Conservation (phyloP, 2,113 vertebrate species). For the Amphiprion ocellaris region DNA sequence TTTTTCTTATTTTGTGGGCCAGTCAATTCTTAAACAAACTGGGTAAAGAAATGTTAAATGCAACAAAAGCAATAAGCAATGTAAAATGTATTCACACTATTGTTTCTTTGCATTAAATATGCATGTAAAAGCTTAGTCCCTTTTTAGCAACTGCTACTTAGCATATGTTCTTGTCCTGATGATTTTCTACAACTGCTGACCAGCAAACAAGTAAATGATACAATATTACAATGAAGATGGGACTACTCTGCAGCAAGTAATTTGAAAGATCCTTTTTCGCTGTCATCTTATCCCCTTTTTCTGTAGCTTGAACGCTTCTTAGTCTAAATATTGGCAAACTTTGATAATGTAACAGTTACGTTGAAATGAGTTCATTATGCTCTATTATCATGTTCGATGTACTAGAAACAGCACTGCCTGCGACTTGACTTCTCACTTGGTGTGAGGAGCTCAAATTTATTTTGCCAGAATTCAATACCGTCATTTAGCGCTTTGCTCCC, state of each 20-base stretch:
- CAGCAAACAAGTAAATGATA: conserved; percentile 1
- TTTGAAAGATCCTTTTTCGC: conserved; percentile 24
- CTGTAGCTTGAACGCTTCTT: conserved; percentile 2
- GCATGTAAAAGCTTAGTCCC: background rate
- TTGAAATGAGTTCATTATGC: conserved; percentile 68
- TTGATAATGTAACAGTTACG: conserved; percentile 56
- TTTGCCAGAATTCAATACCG: conserved; percentile 73
- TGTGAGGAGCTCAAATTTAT: conserved; percentile 67
- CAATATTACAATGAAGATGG: conserved; percentile 20
- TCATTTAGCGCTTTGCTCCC: conserved; percentile 73
- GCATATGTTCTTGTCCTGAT: background rate
- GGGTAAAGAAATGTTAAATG: conserved; percentile 3
- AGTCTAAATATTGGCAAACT: conserved; percentile 26
- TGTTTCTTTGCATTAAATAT: background rate
- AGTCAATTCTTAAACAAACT: background rate
- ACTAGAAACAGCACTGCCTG: conserved; percentile 47
- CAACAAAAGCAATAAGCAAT: background rate
- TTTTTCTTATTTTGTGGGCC: background rate
- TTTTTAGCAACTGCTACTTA: background rate
- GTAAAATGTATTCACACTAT: background rate
- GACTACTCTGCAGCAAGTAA: conserved; percentile 1
- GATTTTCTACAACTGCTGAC: background rate
- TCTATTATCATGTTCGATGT: conserved; percentile 65
- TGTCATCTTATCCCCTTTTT: conserved; percentile 6
- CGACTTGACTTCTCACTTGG: conserved; percentile 66